Base-by-base conservation (phyloP, 2,113 vertebrate species). In the Pristiophorus japonicus region DNA sequence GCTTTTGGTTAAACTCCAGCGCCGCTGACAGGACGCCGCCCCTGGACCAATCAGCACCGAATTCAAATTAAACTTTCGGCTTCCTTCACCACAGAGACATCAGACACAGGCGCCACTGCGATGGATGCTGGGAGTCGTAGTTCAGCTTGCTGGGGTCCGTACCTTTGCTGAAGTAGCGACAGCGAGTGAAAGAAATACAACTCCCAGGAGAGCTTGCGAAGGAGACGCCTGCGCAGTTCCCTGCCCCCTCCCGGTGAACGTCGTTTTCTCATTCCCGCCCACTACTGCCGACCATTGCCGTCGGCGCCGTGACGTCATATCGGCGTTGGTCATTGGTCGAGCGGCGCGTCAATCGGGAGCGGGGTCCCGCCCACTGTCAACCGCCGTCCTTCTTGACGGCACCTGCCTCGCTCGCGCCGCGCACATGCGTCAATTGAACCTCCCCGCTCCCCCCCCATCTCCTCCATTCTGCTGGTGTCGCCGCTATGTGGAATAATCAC, bases 61-160 rank as follows among this genome's bases (percentile, higher is more conserved):
- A 6, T 90, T 92, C 88, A 92, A 63, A 92, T 92, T 63, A 63
- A 92, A 92, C 88, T 63, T 63, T 92, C 59, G 88, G 88, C 88
- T 92, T 92, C 59, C 93, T 51, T 94, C 92, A 94, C 92, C 92
- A 94, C 67, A 65, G 93, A 67, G 93, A 70, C 66, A 45, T 34
- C 65, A 0, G 65, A 30, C 47, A 73, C 93, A 94, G 10, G 92
- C 12, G 12, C 1, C 42, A 1, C 65, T 42, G 8, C 93, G 6
- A 30, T 16, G 93, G 22, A 30, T 34, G 42, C 66, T 70, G 65
- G 93, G 3, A 70, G 5, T 16, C 30, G 93, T 14, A 94, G 65
- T 94, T 70, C 42, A 5, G 0, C 3, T 0, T 6, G 51, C 1
- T 2, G 92, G 16, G 12, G 1, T 20, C 0, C 34, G 27, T 11